Evolutionary conservation across 2,888 invertebrate genomes (phyloP), one percentile per base, ranked within the genome.

Genomic region (Catocala nupta): DNA sequence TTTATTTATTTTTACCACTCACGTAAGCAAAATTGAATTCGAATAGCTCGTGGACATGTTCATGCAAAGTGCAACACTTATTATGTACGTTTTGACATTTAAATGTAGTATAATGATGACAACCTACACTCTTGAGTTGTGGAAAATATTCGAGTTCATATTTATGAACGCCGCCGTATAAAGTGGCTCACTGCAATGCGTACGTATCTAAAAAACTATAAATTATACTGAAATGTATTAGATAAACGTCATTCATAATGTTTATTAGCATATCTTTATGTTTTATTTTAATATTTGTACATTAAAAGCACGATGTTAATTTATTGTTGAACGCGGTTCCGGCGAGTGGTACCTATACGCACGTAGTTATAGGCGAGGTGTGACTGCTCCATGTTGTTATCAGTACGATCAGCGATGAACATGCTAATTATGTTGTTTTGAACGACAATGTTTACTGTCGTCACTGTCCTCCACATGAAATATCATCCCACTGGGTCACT

Each of bases 1-100:
- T 92, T 92, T 93, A 91, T 93, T 93, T 93, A 94, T 94, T 91
- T 90, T 90, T 88, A 90, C 89, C 87, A 90, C 92, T 91, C 94
- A 94, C 93, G 93, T 92, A 84, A 93, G 90, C 90, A 89, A 92
- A 92, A 92, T 93, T 91, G 85, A 93, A 90, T 90, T 89, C 88
- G 84, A 91, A 91, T 90, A 87, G 83, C 78, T 83, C 62, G 64
- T 75, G 87, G 85, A 86, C 69, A 73, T 73, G 80, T 84, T 84
- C 69, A 89, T 88, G 83, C 85, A 70, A 81, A 71, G 74, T 73
- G 76, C 67, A 67, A 70, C 62, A 72, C 59, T 76, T 76, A 76
- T 74, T 76, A 71, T 73, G 67, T 71, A 65, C 67, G 62, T 76
- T 75, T 75, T 77, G 71, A 73, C 75, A 73, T 75, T 73, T 73